Percentiles rank a stretch among this genome's conserved stretches.
Evolutionary conservation across 2,888 invertebrate genomes (phyloP).

Genomic region (Chesias legatella): DNA sequence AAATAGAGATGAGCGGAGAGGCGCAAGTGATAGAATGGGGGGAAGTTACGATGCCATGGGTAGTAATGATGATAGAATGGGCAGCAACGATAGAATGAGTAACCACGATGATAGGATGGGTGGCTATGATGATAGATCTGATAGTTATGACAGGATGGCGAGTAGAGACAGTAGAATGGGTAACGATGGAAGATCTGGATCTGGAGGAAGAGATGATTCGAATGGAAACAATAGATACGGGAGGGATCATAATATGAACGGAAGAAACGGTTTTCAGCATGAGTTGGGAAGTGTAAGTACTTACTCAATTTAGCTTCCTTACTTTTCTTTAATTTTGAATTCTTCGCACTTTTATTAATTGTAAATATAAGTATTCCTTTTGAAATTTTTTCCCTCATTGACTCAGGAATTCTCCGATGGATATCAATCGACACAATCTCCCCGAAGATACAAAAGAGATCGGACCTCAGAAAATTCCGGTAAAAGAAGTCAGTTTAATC

Average conservation of each 20-base stretch:
- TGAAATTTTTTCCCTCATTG: too few relatives aligned
- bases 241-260: slow-evolving; percentile 34
- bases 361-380: too few relatives aligned
- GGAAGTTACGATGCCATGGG: slow-evolving; percentile 30
- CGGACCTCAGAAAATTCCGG: slow-evolving; percentile 59
- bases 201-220: slow-evolving; percentile 25
- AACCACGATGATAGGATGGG: slow-evolving; percentile 17
- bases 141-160: slow-evolving; percentile 23
- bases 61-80: slow-evolving; percentile 30
- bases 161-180: slow-evolving; percentile 29
- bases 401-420: slow-evolving; percentile 42
- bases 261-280: slow-evolving; percentile 48
- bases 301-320: not conserved
- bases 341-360: too few relatives aligned
- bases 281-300: slow-evolving; percentile 55
- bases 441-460: slow-evolving; percentile 57
- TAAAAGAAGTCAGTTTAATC: slow-evolving; percentile 69
- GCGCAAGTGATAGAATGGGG: slow-evolving; percentile 24
- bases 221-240: slow-evolving; percentile 28
- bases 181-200: slow-evolving; percentile 17
- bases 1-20: slow-evolving; percentile 34
- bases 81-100: slow-evolving; percentile 11
- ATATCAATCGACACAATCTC: slow-evolving; percentile 41
- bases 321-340: too few relatives aligned
- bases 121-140: slow-evolving; percentile 1